These are phyloP conservation scores for Lemur catta DNA, from an alignment of 2,797 vertebrate species.

Conservation along the genomic window DNA sequence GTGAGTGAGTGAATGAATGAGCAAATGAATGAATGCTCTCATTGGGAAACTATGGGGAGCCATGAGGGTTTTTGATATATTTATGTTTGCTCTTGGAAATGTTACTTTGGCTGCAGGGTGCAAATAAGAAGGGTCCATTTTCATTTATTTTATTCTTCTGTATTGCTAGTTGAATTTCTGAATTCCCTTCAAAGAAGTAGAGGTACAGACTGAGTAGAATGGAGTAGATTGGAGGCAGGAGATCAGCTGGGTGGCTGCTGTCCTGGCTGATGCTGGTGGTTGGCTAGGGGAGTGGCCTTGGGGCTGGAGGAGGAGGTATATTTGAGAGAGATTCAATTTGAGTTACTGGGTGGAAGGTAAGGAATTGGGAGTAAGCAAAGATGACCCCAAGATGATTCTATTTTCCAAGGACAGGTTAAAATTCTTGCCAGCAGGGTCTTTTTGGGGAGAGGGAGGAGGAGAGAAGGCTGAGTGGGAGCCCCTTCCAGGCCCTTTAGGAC, in stretches of 20 bases:
- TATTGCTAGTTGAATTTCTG: neutral
- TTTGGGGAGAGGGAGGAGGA: neutral
- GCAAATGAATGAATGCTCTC: neutral
- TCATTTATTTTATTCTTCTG: neutral
- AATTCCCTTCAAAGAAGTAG: neutral
- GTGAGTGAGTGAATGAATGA: neutral
- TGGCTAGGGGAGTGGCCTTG: neutral
- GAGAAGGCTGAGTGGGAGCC: neutral
- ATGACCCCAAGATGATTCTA: neutral
- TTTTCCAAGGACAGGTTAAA: neutral
- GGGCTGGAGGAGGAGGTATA: neutral
- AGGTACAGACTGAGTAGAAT: neutral
- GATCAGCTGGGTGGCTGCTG: neutral
- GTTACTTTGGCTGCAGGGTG: neutral
- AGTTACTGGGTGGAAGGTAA: neutral
- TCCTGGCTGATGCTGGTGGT: neutral
- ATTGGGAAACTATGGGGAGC: neutral
- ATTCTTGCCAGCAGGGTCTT: neutral
- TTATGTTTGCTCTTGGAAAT: neutral
- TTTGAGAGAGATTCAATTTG: neutral
- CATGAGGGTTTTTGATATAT: neutral
- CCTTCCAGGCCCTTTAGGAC: too few species aligned
- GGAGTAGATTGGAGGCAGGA: neutral
- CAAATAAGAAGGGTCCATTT: neutral
- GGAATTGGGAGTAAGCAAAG: neutral